A percentile compares a stretch with the other conserved stretches of the same genome.
These are phyloP conservation scores for Paralvinella palmiformis DNA, from an alignment of 1,140 invertebrate genomes.

Conservation along the genomic window DNA sequence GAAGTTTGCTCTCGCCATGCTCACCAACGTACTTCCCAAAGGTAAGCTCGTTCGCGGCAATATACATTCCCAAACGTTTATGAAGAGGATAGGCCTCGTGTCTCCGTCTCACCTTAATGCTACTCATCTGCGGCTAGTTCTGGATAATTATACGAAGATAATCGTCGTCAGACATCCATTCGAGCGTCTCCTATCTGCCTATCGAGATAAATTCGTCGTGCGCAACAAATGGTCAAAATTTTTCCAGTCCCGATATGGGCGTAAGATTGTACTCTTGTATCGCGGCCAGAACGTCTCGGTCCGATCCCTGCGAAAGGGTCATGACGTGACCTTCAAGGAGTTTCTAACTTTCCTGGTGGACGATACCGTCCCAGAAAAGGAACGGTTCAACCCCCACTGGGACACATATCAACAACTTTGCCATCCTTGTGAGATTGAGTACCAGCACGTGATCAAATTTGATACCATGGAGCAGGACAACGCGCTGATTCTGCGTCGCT, in stretches of 20 bases:
- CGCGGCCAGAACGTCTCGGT: not conserved
- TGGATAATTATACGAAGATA: constrained; percentile 25
- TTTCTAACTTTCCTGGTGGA: not conserved
- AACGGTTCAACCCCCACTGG: not conserved
- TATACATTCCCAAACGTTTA: not conserved
- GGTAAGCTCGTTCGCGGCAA: not conserved
- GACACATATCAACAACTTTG: not conserved
- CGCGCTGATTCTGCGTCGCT: not conserved
- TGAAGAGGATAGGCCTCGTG: not conserved
- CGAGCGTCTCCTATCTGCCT: constrained; percentile 39
- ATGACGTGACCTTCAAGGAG: not conserved
- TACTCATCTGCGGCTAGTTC: not conserved
- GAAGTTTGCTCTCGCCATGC: constrained; percentile 7
- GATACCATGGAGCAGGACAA: not conserved
- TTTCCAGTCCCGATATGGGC: not conserved
- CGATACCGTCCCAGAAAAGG: not conserved
- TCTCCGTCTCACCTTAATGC: not conserved
- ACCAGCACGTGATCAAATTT: not conserved
- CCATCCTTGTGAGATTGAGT: not conserved
- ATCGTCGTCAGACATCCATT: constrained; percentile 44
- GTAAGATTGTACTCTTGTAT: not conserved
- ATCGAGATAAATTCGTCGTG: constrained; percentile 29
- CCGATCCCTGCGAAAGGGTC: not conserved
- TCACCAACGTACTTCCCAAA: not conserved
- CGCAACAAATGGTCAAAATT: not conserved